Percentiles rank a stretch among this genome's conserved stretches.
These are phyloP conservation scores for Heliconius ismenius DNA, from an alignment of 2,888 invertebrate species.

Conservation along the genomic window DNA sequence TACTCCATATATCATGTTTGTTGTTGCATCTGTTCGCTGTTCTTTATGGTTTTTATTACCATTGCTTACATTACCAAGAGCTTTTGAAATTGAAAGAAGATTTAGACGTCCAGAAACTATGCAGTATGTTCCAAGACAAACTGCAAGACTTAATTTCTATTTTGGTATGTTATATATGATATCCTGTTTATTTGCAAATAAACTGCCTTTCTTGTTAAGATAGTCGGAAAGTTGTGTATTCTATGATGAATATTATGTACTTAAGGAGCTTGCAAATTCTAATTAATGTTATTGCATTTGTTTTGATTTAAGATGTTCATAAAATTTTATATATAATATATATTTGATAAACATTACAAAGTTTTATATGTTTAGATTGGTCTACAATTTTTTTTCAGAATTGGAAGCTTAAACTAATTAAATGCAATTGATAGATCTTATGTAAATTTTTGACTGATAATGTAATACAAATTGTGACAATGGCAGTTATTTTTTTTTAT, in stretches of 20 bases:
- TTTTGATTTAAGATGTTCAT: background rate
- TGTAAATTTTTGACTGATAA: conserved; percentile 24
- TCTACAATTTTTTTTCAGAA: background rate
- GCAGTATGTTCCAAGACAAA: conserved; percentile 91
- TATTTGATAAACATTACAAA: background rate
- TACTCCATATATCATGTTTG: conserved; percentile 94
- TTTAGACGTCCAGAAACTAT: conserved; percentile 91
- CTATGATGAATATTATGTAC: conserved; percentile 42
- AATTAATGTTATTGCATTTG: conserved; percentile 21
- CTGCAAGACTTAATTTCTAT: conserved; percentile 94
- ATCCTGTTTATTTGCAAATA: conserved; percentile 87
- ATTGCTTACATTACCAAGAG: conserved; percentile 91
- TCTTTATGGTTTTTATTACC: conserved; percentile 95
- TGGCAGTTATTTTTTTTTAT: conserved; percentile 31
- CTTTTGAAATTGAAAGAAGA: conserved; percentile 94
- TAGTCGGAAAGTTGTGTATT: conserved; percentile 44
- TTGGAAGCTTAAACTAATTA: conserved; percentile 19
- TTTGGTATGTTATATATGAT: conserved; percentile 94
- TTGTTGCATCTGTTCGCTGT: conserved; percentile 91
- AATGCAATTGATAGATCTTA: conserved; percentile 10
- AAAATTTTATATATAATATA: background rate
- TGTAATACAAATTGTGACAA: conserved; percentile 22
- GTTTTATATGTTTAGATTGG: background rate
- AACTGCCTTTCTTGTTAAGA: conserved; percentile 82
- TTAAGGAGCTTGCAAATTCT: conserved; percentile 49